phyloP scores from a whole-genome alignment of 92 coral and sea anemone species.

The Epizoanthus scotinus region DNA sequence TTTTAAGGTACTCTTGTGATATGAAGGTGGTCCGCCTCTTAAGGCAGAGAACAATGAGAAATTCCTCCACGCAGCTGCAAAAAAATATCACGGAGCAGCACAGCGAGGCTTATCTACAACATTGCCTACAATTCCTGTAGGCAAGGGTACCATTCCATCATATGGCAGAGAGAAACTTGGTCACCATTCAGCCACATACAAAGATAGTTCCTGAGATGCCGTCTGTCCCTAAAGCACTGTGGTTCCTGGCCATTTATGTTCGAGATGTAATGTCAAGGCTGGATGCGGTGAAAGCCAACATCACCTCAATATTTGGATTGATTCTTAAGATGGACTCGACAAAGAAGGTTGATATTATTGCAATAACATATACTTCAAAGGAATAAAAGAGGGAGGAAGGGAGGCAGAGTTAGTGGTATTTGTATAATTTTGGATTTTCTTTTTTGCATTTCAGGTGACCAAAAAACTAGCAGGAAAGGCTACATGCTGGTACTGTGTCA shows the following conservation, averaged over 20 bases:
- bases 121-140: conserved; percentile 32
- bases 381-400: too few species aligned
- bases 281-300: conserved; percentile 7
- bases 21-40: conserved; percentile 15
- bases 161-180: neutral
- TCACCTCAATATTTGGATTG: conserved; percentile 1
- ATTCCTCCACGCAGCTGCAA: neutral
- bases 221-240: conserved; percentile 7
- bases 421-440: too few species aligned
- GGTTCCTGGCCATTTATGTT: conserved; percentile 16
- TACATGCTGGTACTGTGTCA: conserved; percentile 10
- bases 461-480: conserved; percentile 39
- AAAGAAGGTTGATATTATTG: conserved; percentile 6
- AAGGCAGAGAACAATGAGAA: neutral
- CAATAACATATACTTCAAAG: too few species aligned
- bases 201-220: conserved; percentile 27
- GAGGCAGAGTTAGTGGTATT: too few species aligned
- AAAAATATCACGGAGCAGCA: conserved; percentile 40
- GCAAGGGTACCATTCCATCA: conserved; percentile 36
- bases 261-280: conserved; percentile 7
- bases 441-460: too few species aligned
- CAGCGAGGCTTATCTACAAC: conserved; percentile 20
- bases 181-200: conserved; percentile 2
- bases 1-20: conserved; percentile 23
- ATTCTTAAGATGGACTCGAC: conserved; percentile 25